Evolutionary conservation across 1,140 invertebrate species (phyloP), one percentile per base, ranked within the genome.

Genomic region (Goniozus legneri): DNA sequence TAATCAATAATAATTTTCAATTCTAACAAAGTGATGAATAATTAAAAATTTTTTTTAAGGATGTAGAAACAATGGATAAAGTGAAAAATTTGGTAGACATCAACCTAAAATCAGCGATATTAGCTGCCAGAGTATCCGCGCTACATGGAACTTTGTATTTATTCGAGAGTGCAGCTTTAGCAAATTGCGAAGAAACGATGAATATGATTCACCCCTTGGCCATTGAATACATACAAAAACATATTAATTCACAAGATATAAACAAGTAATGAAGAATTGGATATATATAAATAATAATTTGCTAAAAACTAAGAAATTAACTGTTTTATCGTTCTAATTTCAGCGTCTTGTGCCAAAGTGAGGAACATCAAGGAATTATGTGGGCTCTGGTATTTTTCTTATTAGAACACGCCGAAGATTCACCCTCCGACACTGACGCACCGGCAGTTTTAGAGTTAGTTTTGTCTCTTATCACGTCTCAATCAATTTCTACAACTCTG

Each of bases 141-240:
- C 67, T 92, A 14, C 82, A 88, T 64, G 89, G 89, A 1, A 69
- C 86, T n/a, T 71, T 91, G 4, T 91, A 89, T 67, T 66, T 93
- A 34, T 72, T 92, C 30, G 84, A 84, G 80, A 86, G 80, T 49
- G 81, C 79, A 39, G 73, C 78, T 45, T 65, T 82, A 8, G 72
- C 77, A 2, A 79, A 80, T 46, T 82, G 78, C 40, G 76, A 77
- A 14, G 82, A 85, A 47, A 80, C 84, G 35, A 74, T 82, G 59
- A 78, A 79, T 50, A 60, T 80, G 38, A 65, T 89, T 37, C 69
- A 87, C 46, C 80, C 83, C 13, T 65, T 84, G 33, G 78, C 84
- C 33, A 77, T 83, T 20, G 84, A 88, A 48, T 89, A 87, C 59
- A 79, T 89, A 53, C 76, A 84, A 56, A 81, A 80, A 44, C 79